Percentiles rank a stretch among this genome's conserved stretches.
These are phyloP conservation scores for Lepas anatifera DNA, from an alignment of 2,888 invertebrate species.

Conservation along the genomic window DNA sequence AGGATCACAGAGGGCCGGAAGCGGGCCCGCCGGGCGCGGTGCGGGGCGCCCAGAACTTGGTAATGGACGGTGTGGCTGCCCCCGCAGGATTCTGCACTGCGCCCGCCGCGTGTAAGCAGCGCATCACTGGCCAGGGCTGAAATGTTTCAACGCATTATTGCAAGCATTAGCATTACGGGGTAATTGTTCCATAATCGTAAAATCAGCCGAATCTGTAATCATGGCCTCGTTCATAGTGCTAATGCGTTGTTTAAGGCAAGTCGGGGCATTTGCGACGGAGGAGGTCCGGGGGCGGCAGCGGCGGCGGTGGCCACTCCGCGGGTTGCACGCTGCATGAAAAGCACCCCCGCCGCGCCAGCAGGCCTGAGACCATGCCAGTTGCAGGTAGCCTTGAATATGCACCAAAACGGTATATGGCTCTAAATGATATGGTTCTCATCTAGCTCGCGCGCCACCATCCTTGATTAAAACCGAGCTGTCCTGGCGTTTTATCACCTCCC, in stretches of 20 bases:
- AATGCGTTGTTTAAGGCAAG: constrained; percentile 9
- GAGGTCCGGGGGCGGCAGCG: background rate
- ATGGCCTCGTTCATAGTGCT: constrained; percentile 7
- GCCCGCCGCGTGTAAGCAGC: background rate
- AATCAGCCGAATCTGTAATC: constrained; percentile 4
- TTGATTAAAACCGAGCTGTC: too few species aligned
- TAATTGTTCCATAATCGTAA: constrained; percentile 12
- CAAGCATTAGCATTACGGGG: background rate
- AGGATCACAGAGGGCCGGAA: constrained; percentile 7
- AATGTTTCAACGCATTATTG: constrained; percentile 11
- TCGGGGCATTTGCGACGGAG: background rate
- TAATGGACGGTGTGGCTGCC: background rate
- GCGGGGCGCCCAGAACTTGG: background rate
- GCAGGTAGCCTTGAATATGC: too few species aligned
- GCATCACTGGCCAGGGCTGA: background rate
- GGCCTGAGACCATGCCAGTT: too few species aligned
- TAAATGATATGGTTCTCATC: too few species aligned
- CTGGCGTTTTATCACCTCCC: too few species aligned
- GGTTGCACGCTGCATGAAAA: too few species aligned
- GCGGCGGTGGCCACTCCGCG: too few species aligned
- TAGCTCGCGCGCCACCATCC: too few species aligned
- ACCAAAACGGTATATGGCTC: too few species aligned
- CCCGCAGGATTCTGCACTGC: background rate
- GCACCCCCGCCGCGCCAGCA: too few species aligned
- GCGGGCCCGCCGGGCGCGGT: background rate